Evolutionary conservation across 2,797 vertebrate genomes (phyloP), one percentile per base, ranked within the genome.

Genomic region (Prionace glauca): DNA sequence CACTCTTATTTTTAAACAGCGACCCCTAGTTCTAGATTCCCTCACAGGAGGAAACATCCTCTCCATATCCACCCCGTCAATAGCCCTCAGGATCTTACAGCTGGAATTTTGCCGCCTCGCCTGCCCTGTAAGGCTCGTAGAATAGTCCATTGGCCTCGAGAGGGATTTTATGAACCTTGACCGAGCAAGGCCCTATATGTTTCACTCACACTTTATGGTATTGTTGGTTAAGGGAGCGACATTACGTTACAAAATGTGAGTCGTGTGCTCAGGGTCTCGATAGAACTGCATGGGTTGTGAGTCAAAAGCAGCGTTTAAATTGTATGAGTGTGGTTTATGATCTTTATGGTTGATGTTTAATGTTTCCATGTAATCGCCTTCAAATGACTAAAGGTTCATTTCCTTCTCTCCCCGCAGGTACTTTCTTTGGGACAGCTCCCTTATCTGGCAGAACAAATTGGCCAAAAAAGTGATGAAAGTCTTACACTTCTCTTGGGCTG

Each of bases 401-500:
- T 94, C 22, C 45, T 45, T 72, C 41, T 69, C 62, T 65, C 62
- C 69, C 93, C 12, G 0, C 41, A 94, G 93, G 50, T 26, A 7
- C 93, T 50, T 7, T 20, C 9, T 50, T 50, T 18, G 18, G 69
- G 41, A 94, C 69, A 56, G 41, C 9, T 72, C 12, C 67, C 10
- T 29, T 71, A 20, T n/a, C 20, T 32, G 45, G 1, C 11, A n/a
- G 65, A 41, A 69, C 9, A 92, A 92, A 36, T 69, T 3, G 12
- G 29, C 24, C 9, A 26, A 95, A 14, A 32, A 95, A 93, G 2
- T 96, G 3, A 97, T 94, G 36, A 96, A 96, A 36, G 7, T 87
- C 32, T 91, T 97, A 74, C 71, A 94, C 36, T 96, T 97, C 0
- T 96, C 98, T 0, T 99, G 98, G 98, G 92, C 96, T 0, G 96